phyloP scores from a whole-genome alignment of 2,888 invertebrate species.

The Drosophila bunnanda region DNA sequence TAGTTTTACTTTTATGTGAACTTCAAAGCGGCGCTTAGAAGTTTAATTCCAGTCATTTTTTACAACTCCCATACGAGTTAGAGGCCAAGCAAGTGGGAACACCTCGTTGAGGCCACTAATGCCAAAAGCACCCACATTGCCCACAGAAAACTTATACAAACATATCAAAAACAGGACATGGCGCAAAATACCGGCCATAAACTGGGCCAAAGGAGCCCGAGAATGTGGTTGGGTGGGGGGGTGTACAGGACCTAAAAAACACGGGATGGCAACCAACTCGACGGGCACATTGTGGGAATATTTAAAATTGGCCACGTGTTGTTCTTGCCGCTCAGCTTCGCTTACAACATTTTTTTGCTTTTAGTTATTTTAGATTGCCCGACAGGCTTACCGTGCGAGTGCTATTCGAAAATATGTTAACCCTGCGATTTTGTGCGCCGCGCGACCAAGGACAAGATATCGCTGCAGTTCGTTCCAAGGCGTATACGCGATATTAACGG shows the following conservation, averaged over 20 bases:
- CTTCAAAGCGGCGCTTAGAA: slow-evolving; percentile 2
- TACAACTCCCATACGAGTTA: neutral
- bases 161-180: slow-evolving; percentile 69
- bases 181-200: slow-evolving; percentile 61
- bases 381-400: slow-evolving; percentile 44
- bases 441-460: slow-evolving; percentile 33
- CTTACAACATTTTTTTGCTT: slow-evolving; percentile 32
- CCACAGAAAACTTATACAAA: slow-evolving; percentile 60
- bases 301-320: slow-evolving; percentile 62
- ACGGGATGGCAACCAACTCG: slow-evolving; percentile 23
- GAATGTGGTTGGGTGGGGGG: slow-evolving; percentile 3
- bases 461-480: slow-evolving; percentile 38
- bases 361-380: slow-evolving; percentile 39
- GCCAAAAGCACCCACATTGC: slow-evolving; percentile 57
- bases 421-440: slow-evolving; percentile 47
- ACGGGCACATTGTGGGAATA: slow-evolving; percentile 61
- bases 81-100: slow-evolving; percentile 16
- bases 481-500: slow-evolving; percentile 45
- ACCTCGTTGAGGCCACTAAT: slow-evolving; percentile 38
- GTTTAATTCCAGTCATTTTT: neutral
- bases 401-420: slow-evolving; percentile 54
- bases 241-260: slow-evolving; percentile 6
- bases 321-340: slow-evolving; percentile 32
- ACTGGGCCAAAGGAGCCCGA: slow-evolving; percentile 36
- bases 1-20: neutral